phyloP scores from a whole-genome alignment of 1,140 invertebrate genomes.

The Leptinotarsa texana region DNA sequence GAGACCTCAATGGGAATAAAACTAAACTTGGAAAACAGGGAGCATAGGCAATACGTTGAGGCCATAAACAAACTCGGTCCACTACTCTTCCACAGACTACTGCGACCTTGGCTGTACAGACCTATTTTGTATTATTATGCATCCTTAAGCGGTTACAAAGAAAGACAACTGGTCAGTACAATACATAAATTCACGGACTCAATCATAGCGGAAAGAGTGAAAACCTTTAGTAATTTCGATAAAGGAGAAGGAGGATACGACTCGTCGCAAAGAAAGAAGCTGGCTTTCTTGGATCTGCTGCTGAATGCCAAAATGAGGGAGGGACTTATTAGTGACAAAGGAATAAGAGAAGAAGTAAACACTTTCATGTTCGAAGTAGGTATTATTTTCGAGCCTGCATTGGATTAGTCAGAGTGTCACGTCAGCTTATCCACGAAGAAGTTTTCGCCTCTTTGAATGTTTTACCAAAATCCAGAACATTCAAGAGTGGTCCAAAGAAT shows the following conservation, averaged over 20 bases:
- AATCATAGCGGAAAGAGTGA: slow-evolving; percentile 49
- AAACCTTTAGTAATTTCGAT: slow-evolving; percentile 26
- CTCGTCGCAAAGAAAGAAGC: slow-evolving; percentile 57
- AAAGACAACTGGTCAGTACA: slow-evolving; percentile 59
- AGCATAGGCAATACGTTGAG: slow-evolving; percentile 66
- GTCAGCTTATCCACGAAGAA: no score
- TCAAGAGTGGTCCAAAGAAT: no score
- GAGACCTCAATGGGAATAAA: slow-evolving; percentile 84
- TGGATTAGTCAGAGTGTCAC: no score
- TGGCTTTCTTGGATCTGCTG: slow-evolving; percentile 84
- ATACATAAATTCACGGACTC: slow-evolving; percentile 66
- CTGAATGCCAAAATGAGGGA: slow-evolving; percentile 62
- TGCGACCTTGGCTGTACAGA: slow-evolving; percentile 65
- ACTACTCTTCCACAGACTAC: slow-evolving; percentile 57
- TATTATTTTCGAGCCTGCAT: not conserved
- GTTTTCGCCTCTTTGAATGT: no score
- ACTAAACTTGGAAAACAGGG: slow-evolving; percentile 64
- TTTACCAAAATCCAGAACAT: no score
- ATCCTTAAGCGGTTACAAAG: slow-evolving; percentile 53
- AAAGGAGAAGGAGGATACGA: not conserved
- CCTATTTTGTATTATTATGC: slow-evolving; percentile 60
- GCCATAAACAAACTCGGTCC: slow-evolving; percentile 55
- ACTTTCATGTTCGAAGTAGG: slow-evolving; percentile 77
- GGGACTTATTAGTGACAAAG: slow-evolving; percentile 60
- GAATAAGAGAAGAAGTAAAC: slow-evolving; percentile 82